Evolutionary conservation across 2,113 vertebrate genomes (phyloP).

Genomic region (Semicossyphus pulcher): DNA sequence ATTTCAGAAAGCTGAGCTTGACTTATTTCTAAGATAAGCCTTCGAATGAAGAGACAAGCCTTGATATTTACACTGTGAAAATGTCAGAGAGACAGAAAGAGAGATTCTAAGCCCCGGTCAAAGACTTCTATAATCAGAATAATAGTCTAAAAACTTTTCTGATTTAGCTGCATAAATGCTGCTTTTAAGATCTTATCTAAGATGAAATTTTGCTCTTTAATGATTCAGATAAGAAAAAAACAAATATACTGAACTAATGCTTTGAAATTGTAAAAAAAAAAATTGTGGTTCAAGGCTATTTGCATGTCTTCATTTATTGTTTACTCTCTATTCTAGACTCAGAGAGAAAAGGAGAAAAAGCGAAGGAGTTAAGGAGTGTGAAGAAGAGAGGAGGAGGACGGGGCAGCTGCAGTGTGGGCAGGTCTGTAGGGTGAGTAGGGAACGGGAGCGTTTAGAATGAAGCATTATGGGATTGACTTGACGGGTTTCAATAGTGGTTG

Average conservation of each 20-base stretch:
- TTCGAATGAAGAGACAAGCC: slow-evolving; percentile 54
- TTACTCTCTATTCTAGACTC: slow-evolving; percentile 68
- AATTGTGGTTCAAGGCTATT: slow-evolving; percentile 33
- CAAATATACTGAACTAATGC: slow-evolving; percentile 25
- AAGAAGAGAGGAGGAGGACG: slow-evolving; percentile 71
- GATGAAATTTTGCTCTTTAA: slow-evolving; percentile 61
- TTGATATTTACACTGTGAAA: slow-evolving; percentile 61
- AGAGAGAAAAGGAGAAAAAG: slow-evolving; percentile 58
- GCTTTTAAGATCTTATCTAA: slow-evolving; percentile 55
- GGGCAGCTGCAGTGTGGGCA: slow-evolving; percentile 78
- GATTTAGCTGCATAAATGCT: slow-evolving; percentile 28
- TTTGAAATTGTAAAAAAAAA: slow-evolving; percentile 20
- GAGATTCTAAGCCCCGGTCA: slow-evolving; percentile 40
- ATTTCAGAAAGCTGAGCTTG: slow-evolving; percentile 51
- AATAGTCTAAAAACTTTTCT: slow-evolving; percentile 29
- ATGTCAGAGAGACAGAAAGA: no score
- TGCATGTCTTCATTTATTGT: slow-evolving; percentile 56
- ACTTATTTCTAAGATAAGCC: slow-evolving; percentile 60
- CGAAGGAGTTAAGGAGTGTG: slow-evolving; percentile 65
- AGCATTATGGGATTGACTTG: slow-evolving; percentile 80
- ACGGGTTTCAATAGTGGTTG: slow-evolving; percentile 72
- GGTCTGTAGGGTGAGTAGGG: slow-evolving; percentile 86
- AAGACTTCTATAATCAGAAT: slow-evolving; percentile 43
- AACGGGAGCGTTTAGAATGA: slow-evolving; percentile 81
- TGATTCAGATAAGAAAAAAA: slow-evolving; percentile 41